These are phyloP conservation scores for Halichoeres trimaculatus DNA, from an alignment of 2,113 vertebrate genomes.

Conservation along the genomic window DNA sequence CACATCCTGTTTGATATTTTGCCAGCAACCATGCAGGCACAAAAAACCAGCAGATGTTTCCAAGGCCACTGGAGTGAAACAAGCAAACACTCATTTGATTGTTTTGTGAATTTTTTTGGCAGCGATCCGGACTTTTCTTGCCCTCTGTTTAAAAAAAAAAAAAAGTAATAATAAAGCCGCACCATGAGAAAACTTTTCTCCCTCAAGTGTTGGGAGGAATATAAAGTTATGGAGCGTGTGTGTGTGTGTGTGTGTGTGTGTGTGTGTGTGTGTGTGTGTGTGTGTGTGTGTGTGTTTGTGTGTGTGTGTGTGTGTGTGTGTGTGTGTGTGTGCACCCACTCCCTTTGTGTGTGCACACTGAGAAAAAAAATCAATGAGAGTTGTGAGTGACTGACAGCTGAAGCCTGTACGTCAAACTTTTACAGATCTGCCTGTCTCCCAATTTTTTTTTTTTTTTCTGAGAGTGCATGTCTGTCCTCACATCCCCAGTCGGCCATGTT, in stretches of 20 bases:
- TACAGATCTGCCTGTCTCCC: slow-evolving; percentile 51
- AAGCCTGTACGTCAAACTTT: slow-evolving; percentile 62
- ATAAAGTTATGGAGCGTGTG: slow-evolving; percentile 44
- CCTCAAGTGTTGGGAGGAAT: slow-evolving; percentile 34
- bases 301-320: slow-evolving; percentile 5
- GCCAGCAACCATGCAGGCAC: slow-evolving; percentile 55
- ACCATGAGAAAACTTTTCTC: slow-evolving; percentile 54
- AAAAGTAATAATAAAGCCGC: neutral
- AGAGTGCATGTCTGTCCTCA: slow-evolving; percentile 44
- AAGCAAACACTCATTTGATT: slow-evolving; percentile 66
- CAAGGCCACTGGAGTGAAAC: slow-evolving; percentile 66
- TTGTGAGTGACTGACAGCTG: slow-evolving; percentile 70
- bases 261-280: slow-evolving; percentile 11
- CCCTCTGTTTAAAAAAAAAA: slow-evolving; percentile 39
- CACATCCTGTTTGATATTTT: slow-evolving; percentile 55
- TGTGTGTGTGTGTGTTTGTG: neutral
- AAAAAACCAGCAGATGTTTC: slow-evolving; percentile 73
- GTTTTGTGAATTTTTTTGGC: slow-evolving; percentile 62
- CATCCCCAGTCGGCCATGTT: slow-evolving; percentile 65
- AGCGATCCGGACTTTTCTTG: slow-evolving; percentile 44
- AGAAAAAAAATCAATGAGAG: slow-evolving; percentile 1
- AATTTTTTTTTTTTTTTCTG: slow-evolving; percentile 30
- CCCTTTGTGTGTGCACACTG: slow-evolving; percentile 5
- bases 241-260: slow-evolving; percentile 1
- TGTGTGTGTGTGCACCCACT: slow-evolving; percentile 7